Base-by-base conservation (phyloP, 2,888 invertebrate species). In the Rhamphomyia laevipes region DNA sequence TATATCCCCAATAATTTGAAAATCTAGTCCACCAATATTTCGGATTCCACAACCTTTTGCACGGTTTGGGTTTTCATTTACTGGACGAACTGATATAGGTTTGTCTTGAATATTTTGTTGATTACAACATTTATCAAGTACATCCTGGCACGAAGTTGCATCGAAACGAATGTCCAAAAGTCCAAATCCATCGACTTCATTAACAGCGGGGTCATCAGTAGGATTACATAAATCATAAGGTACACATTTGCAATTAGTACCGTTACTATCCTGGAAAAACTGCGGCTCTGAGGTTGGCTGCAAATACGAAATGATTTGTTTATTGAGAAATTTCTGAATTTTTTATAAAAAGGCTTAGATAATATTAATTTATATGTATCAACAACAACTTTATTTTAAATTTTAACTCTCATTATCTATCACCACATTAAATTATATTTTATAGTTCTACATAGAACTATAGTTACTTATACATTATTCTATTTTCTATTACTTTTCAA, bases 201-300 rank as follows among this genome's bases (percentile, higher is more conserved):
- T 0, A 73, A 35, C n/a, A 7, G 4, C 74, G 0, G 75, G 78
- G 30, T 74, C 73, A 1, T 80, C 76, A n/a, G 74, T 70, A 2
- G 75, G 72, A 56, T 82, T 77, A 59, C 92, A 92, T 46, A 82
- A 72, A 61, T 85, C 86, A 64, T 88, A 92, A 0, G 86, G 84
- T 4, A 91, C 86, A 61, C 92, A 92, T 44, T 80, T 74, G 59
- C 88, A 88, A n/a, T 70, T 61, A 1, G 72, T 71, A n/a, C 35
- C 35, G 12, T 73, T 66, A n/a, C n/a, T 35, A 35, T 35, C 35
- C n/a, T 35, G 35, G 15, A 67, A 59, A 0, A 61, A 62, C 41
- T 57, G 47, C 1, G 63, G 61, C 44, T 40, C 54, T 0, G 63
- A 51, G 0, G 70, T 62, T 0, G 63, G 50, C 23, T 27, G 23